Conservation (phyloP, 2,888 invertebrate species). For the Pomacea canaliculata region DNA sequence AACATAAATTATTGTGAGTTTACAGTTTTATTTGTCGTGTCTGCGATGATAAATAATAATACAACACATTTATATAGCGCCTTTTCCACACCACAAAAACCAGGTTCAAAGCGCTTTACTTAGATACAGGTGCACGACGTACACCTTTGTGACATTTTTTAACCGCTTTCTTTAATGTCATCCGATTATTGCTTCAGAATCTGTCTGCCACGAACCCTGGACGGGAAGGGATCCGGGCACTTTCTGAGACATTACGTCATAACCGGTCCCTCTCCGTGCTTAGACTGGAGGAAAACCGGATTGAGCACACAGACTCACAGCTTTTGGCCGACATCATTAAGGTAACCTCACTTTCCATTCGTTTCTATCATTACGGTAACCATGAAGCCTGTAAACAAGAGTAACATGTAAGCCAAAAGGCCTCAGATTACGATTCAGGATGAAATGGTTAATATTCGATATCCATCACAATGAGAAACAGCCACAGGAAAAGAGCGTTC, state of each 20-base stretch:
- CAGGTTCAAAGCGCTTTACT: no score
- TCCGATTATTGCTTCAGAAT: constrained; percentile 35
- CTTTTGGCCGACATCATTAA: constrained; percentile 44
- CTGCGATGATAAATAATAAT: no score
- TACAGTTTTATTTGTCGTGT: no score
- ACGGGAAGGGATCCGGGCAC: constrained; percentile 40
- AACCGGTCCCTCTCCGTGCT: constrained; percentile 31
- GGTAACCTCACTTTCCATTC: constrained; percentile 30
- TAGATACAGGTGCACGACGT: no score
- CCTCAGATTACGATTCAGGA: background rate
- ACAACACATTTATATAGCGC: no score
- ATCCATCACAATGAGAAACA: no score
- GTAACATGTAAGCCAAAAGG: background rate
- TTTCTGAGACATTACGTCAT: constrained; percentile 39
- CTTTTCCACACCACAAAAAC: no score
- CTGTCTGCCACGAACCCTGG: constrained; percentile 49
- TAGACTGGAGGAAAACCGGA: constrained; percentile 40
- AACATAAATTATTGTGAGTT: no score
- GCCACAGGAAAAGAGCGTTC: no score
- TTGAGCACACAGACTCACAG: constrained; percentile 49
- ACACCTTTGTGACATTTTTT: no score
- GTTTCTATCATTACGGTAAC: constrained; percentile 43
- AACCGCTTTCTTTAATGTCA: no score
- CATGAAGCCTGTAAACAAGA: background rate
- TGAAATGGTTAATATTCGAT: background rate